Base-by-base conservation (phyloP, 1,140 invertebrate genomes). In the Drosophila melanica region DNA sequence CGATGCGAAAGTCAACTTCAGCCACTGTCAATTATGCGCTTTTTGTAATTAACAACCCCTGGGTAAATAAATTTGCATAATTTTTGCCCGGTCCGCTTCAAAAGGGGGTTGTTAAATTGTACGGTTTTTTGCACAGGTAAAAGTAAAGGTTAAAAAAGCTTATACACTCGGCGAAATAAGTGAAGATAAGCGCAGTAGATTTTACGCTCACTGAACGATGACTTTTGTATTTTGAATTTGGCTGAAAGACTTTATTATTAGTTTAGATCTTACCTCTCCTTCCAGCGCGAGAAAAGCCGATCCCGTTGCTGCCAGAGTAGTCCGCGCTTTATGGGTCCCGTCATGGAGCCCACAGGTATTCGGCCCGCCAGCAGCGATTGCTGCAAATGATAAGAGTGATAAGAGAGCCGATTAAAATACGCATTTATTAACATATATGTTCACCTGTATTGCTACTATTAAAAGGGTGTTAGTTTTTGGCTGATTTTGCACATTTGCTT, bases 241-340 rank as follows among this genome's bases (percentile, higher is more conserved):
- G n/a, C n/a, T n/a, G n/a, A n/a, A n/a, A n/a, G n/a, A n/a, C n/a
- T n/a, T n/a, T n/a, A n/a, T n/a, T n/a, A n/a, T n/a, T n/a, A n/a
- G n/a, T n/a, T 41, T 12, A 23, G 8, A 12, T 37, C 81, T 79
- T 60, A 92, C 64, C 95, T 92, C 87, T 95, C 95, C 86, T 95
- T 95, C 95, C 95, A 95, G 57, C 95, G 90, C 23, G 94, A 95
- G 87, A 95, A 95, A 35, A 95, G 93, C 73, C 94, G 93, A 89
- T 95, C 94, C 58, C 94, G 91, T 79, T 95, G 95, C 89, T 95
- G 94, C 93, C 94, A 95, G 41, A 95, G 90, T 14, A 95, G 92
- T 27, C 95, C 95, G 50, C 94, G 93, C 79, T 95, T 95, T 73
- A 95, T 93, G 44, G 94, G 94, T 69, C 91, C 91, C 60, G 91